Conservation (phyloP, 1,140 invertebrate species). For the Pseudobourletiella spinata region DNA sequence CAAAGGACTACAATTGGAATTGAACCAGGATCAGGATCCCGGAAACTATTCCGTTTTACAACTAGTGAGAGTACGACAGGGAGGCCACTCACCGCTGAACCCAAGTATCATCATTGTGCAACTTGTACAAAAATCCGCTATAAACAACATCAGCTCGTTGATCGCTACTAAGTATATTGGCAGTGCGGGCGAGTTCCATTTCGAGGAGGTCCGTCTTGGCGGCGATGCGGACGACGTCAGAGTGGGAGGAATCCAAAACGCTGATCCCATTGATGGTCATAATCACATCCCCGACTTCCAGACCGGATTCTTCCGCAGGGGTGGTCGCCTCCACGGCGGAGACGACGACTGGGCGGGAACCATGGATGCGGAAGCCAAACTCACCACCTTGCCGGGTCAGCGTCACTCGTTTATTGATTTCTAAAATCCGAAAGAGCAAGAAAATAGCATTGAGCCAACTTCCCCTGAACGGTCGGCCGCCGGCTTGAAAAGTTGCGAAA, state of each 20-base stretch:
- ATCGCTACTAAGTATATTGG: slow-evolving; percentile 50
- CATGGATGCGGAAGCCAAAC: slow-evolving; percentile 92
- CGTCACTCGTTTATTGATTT: slow-evolving; percentile 30
- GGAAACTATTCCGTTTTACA: no score
- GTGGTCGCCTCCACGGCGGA: slow-evolving; percentile 87
- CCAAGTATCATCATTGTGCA: slow-evolving; percentile 52
- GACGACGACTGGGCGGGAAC: slow-evolving; percentile 88
- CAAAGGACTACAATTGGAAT: no score
- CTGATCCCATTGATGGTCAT: slow-evolving; percentile 82
- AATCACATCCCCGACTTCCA: slow-evolving; percentile 89
- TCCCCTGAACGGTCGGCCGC: no score
- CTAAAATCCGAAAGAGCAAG: no score
- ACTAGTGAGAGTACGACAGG: no score
- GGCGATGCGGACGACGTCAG: slow-evolving; percentile 87
- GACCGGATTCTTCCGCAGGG: slow-evolving; percentile 76
- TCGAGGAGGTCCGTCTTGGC: slow-evolving; percentile 77
- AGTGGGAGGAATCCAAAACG: slow-evolving; percentile 62
- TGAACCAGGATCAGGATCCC: no score
- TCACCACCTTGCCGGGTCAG: slow-evolving; percentile 50
- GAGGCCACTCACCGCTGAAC: slow-evolving; percentile 30
- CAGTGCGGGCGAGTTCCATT: slow-evolving; percentile 77
- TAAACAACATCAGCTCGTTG: slow-evolving; percentile 36
- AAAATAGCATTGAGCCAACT: no score
- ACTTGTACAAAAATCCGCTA: slow-evolving; percentile 17
- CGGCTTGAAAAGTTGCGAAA: no score